A percentile compares a stretch with the other conserved stretches of the same genome.
These are phyloP conservation scores for Penaeus indicus DNA, from an alignment of 1,140 invertebrate species.

Conservation along the genomic window DNA sequence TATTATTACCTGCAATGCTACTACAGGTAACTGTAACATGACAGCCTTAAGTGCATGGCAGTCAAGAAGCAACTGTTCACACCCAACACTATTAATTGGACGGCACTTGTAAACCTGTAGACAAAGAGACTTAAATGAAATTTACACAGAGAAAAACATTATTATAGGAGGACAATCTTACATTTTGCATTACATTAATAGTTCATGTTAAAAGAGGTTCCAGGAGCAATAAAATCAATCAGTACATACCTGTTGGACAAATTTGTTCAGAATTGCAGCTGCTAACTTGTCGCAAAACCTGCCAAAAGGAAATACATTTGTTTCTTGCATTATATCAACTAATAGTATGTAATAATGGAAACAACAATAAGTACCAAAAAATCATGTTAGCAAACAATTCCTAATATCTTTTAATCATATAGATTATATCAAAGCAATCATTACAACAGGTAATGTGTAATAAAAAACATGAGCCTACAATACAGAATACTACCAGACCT, in stretches of 20 bases:
- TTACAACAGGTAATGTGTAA: too few species aligned
- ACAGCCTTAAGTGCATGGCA: slow-evolving; percentile 98
- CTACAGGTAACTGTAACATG: slow-evolving; percentile 93
- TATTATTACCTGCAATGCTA: slow-evolving; percentile 81
- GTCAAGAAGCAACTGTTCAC: slow-evolving; percentile 97
- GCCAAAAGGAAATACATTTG: background rate
- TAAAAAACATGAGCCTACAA: too few species aligned
- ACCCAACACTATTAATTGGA: slow-evolving; percentile 90
- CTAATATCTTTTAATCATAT: too few species aligned
- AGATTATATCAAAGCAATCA: too few species aligned
- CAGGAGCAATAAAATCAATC: background rate
- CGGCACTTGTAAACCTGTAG: slow-evolving; percentile 95
- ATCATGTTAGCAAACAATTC: too few species aligned
- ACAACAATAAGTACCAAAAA: background rate
- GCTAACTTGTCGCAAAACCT: slow-evolving; percentile 66
- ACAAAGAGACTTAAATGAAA: slow-evolving; percentile 77
- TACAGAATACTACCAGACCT: too few species aligned
- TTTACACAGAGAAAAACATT: too few species aligned
- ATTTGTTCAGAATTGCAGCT: slow-evolving; percentile 62
- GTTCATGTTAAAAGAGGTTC: background rate
- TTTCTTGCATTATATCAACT: background rate
- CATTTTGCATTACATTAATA: background rate
- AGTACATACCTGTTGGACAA: slow-evolving; percentile 59
- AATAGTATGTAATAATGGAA: background rate
- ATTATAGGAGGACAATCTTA: too few species aligned